Percentiles rank a stretch among this genome's conserved stretches.
Conservation (phyloP, 2,797 vertebrate species). For the Cossypha dichroa region DNA sequence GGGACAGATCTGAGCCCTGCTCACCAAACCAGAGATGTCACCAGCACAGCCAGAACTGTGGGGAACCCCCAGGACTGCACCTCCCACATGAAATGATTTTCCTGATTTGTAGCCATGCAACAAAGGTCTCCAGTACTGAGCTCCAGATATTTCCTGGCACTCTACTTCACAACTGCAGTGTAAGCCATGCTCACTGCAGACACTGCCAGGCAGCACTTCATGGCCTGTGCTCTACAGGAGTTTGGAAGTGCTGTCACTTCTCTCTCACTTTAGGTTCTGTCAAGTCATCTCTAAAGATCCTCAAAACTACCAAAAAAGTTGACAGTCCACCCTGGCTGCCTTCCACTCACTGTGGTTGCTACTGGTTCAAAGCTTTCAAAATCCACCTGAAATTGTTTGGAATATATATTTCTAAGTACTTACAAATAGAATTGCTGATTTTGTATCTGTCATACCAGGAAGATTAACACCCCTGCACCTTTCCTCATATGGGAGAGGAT, state of each 20-base stretch:
- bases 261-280: not conserved
- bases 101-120: not conserved
- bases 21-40: not conserved
- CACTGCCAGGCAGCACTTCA: not conserved
- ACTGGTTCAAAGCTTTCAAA: not conserved
- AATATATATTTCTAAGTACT: not conserved
- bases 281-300: not conserved
- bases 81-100: not conserved
- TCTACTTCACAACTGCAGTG: not conserved
- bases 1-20: not conserved
- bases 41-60: not conserved
- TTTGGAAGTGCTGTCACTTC: not conserved
- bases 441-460: not conserved
- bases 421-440: not conserved
- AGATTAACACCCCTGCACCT: not conserved
- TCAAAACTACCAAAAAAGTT: not conserved
- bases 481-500: not conserved
- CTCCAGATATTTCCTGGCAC: not conserved
- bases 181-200: not conserved
- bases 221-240: not conserved
- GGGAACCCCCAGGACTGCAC: not conserved
- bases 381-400: not conserved
- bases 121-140: not conserved
- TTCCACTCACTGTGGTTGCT: not conserved
- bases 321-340: not conserved